Evolutionary conservation across 2,113 vertebrate species (phyloP).

Genomic region (Carassius gibelio): DNA sequence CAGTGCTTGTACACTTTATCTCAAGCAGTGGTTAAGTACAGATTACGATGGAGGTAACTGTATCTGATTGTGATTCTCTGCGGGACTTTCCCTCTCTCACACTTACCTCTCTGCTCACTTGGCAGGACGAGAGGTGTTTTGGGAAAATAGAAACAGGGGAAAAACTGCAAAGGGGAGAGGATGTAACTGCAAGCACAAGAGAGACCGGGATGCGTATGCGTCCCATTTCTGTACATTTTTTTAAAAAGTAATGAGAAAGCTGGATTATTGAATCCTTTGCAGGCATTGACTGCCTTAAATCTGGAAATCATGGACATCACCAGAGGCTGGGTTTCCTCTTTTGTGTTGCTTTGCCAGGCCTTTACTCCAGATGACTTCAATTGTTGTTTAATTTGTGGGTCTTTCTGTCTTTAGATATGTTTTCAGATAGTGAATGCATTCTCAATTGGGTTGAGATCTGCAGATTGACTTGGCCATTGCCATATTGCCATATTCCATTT

Average conservation of each 20-base stretch:
- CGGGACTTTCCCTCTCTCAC: conserved; percentile 67
- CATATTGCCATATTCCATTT: too few relatives aligned
- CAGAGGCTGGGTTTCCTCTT: too few relatives aligned
- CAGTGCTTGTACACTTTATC: conserved; percentile 47
- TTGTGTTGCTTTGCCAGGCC: too few relatives aligned
- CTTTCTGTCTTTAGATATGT: too few relatives aligned
- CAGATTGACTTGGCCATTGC: too few relatives aligned
- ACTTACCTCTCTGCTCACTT: conserved; percentile 70
- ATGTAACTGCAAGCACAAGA: conserved; percentile 78
- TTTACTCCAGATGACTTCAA: too few relatives aligned
- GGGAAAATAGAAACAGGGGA: conserved; percentile 55
- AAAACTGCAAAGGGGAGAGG: conserved; percentile 60
- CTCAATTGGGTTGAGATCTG: too few relatives aligned
- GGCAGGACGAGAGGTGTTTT: conserved; percentile 70
- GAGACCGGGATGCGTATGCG: conserved; percentile 62
- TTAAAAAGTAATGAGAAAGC: conserved; percentile 36
- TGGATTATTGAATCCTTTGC: too few relatives aligned
- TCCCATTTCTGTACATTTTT: conserved; percentile 58
- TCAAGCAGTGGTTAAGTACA: conserved; percentile 46
- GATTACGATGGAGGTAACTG: conserved; percentile 58
- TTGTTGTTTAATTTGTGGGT: too few relatives aligned
- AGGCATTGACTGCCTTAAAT: too few relatives aligned
- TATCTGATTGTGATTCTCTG: conserved; percentile 75
- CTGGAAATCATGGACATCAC: too few relatives aligned
- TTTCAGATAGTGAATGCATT: too few relatives aligned